A percentile compares a stretch with the other conserved stretches of the same genome.
These are phyloP conservation scores for Mobula hypostoma DNA, from an alignment of 2,113 vertebrate genomes.

Conservation along the genomic window DNA sequence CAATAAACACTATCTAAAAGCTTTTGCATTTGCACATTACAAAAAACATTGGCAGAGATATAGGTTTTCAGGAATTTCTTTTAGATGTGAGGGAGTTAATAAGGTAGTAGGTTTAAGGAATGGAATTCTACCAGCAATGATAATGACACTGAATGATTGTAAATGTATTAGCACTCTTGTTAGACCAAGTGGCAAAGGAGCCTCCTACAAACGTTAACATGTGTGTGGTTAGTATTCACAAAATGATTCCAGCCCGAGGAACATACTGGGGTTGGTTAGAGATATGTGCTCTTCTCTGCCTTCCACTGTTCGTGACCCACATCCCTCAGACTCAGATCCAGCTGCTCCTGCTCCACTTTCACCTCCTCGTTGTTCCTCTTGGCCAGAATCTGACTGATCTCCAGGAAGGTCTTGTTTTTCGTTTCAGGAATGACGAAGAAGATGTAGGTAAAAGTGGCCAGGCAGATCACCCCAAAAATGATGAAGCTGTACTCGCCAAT, in stretches of 20 bases:
- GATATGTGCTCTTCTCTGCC: not conserved
- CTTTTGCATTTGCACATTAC: not conserved
- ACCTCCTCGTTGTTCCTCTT: constrained; percentile 69
- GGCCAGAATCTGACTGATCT: constrained; percentile 77
- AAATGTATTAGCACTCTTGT: not conserved
- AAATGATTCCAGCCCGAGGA: not conserved
- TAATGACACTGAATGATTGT: not conserved
- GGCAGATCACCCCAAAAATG: constrained; percentile 70
- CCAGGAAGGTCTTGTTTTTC: constrained; percentile 81
- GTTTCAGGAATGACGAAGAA: constrained; percentile 80
- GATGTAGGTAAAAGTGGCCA: constrained; percentile 67
- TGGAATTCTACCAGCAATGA: not conserved
- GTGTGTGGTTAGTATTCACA: not conserved
- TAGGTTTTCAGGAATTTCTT: not conserved
- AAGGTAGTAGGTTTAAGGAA: not conserved
- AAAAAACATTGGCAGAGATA: not conserved
- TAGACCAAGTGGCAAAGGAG: not conserved
- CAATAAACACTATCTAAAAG: no score
- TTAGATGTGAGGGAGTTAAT: not conserved
- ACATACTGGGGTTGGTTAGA: not conserved
- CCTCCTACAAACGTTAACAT: not conserved
- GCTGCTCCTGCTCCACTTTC: constrained; percentile 43
- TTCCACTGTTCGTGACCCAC: not conserved
- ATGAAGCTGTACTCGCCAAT: constrained; percentile 78
- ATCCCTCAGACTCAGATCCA: not conserved